Percentiles rank a stretch among this genome's conserved stretches.
Conservation (phyloP, 2,888 invertebrate genomes). For the Meta bourneti region DNA sequence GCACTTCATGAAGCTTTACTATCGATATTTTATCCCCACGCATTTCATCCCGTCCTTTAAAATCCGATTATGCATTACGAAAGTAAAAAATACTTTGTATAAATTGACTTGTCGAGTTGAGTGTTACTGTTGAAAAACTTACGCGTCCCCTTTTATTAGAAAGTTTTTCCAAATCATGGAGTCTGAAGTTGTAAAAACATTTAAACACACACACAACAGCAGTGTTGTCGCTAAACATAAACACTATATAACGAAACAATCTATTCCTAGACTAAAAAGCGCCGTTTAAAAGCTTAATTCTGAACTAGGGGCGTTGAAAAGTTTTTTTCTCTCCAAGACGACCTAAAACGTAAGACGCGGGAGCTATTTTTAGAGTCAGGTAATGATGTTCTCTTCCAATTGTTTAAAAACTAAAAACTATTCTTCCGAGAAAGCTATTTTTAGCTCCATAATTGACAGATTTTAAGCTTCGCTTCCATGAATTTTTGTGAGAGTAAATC, state of each 20-base stretch:
- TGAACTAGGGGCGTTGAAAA: slow-evolving; percentile 31
- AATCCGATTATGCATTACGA: no score
- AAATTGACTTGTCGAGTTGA: not conserved
- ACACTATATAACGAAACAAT: slow-evolving; percentile 31
- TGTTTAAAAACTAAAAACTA: slow-evolving; percentile 48
- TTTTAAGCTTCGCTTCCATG: slow-evolving; percentile 5
- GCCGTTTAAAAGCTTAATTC: slow-evolving; percentile 54
- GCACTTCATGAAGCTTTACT: no score
- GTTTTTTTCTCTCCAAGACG: slow-evolving; percentile 29
- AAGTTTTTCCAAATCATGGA: not conserved
- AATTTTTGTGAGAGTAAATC: not conserved
- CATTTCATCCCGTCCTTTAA: no score
- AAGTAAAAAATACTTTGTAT: not conserved
- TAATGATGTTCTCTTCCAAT: slow-evolving; percentile 52
- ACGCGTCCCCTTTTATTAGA: no score
- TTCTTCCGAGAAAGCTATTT: slow-evolving; percentile 30
- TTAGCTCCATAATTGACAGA: slow-evolving; percentile 46
- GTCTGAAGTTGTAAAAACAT: slow-evolving; percentile 20
- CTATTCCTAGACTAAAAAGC: slow-evolving; percentile 48
- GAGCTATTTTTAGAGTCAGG: slow-evolving; percentile 28
- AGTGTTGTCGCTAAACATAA: slow-evolving; percentile 29
- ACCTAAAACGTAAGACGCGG: slow-evolving; percentile 42
- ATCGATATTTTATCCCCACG: no score
- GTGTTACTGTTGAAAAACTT: no score
- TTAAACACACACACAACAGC: not conserved